Conservation (phyloP, 2,797 vertebrate species). For the Anabacerthia variegaticeps region DNA sequence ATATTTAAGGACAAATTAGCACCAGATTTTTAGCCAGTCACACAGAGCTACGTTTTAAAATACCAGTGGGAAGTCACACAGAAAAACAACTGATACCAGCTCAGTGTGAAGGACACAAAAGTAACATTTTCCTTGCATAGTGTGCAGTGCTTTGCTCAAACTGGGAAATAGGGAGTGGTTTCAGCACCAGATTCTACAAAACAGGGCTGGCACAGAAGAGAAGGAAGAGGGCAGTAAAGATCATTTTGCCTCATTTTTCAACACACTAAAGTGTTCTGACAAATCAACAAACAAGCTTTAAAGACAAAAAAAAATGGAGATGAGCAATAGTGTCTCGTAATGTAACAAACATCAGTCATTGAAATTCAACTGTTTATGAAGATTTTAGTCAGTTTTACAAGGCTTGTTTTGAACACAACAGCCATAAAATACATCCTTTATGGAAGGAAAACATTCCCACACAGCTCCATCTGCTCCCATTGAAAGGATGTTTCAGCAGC, state of each 20-base stretch:
- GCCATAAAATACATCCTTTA: slow-evolving; percentile 34
- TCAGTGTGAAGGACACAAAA: neutral
- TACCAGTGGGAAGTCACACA: neutral
- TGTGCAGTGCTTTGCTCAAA: neutral
- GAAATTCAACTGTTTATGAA: neutral
- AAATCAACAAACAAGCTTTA: neutral
- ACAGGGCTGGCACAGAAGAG: neutral
- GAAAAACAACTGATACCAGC: slow-evolving; percentile 26
- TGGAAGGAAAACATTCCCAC: neutral
- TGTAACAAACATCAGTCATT: neutral
- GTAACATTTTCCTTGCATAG: neutral
- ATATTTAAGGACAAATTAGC: slow-evolving; percentile 21
- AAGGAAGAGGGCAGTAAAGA: slow-evolving; percentile 7
- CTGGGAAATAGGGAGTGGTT: neutral
- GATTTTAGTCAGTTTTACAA: slow-evolving; percentile 30
- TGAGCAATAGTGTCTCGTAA: neutral
- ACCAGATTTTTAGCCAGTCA: neutral
- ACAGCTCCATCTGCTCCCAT: neutral
- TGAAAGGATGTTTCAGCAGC: slow-evolving; percentile 40
- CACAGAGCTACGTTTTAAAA: neutral
- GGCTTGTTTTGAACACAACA: neutral
- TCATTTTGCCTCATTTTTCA: neutral
- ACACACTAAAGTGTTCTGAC: neutral
- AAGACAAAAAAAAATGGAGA: neutral
- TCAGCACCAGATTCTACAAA: neutral